Evolutionary conservation across 2,113 vertebrate genomes (phyloP).

Genomic region (Oophaga pumilio): DNA sequence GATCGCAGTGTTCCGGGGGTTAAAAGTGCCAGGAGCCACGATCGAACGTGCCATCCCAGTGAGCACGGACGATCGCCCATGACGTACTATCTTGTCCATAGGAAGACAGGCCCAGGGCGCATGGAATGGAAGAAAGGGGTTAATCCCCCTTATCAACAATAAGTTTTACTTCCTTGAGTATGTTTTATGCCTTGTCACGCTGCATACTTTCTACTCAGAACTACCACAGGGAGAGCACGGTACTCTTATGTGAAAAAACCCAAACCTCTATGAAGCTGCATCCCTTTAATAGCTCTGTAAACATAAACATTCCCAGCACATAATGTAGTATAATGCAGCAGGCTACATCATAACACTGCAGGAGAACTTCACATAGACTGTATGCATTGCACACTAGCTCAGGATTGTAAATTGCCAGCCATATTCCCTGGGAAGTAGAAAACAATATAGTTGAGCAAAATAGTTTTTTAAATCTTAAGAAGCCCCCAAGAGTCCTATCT

Average conservation of each 20-base stretch:
- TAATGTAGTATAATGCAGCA: background rate
- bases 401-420: background rate
- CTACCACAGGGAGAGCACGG: background rate
- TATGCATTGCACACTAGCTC: background rate
- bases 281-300: background rate
- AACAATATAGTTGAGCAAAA: slow-evolving; percentile 17
- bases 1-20: too few relatives aligned
- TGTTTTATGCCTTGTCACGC: background rate
- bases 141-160: too few relatives aligned
- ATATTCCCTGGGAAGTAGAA: background rate
- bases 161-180: background rate
- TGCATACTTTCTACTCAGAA: background rate
- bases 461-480: slow-evolving; percentile 56
- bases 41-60: too few relatives aligned
- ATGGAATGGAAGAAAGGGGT: too few relatives aligned
- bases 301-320: background rate
- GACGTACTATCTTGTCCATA: too few relatives aligned
- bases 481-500: slow-evolving; percentile 73
- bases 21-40: too few relatives aligned
- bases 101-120: too few relatives aligned
- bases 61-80: too few relatives aligned
- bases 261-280: background rate
- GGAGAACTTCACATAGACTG: background rate
- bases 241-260: background rate
- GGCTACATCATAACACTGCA: background rate